phyloP scores from a whole-genome alignment of 2,888 invertebrate genomes.

The Plusia festucae region DNA sequence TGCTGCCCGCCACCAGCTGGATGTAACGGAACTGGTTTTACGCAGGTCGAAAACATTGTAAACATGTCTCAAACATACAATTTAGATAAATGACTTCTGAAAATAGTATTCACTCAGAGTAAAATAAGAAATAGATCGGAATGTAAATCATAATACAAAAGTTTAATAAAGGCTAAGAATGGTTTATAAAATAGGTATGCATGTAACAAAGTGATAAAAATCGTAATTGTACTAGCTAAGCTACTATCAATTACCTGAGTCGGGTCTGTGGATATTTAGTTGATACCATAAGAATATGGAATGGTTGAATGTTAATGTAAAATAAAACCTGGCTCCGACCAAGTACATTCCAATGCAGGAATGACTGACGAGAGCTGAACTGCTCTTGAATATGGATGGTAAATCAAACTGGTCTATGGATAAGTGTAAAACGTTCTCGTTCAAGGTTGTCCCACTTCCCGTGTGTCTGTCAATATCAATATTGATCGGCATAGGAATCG shows the following conservation, averaged over 20 bases:
- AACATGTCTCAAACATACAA: too few relatives aligned
- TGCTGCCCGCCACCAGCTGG: conserved; percentile 24
- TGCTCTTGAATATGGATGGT: neutral
- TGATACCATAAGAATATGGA: neutral
- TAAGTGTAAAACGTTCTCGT: neutral
- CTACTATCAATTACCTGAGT: too few relatives aligned
- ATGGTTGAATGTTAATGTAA: neutral
- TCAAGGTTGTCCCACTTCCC: neutral
- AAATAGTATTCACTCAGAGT: too few relatives aligned
- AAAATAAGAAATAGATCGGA: too few relatives aligned
- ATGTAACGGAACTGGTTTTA: neutral
- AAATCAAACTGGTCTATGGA: neutral
- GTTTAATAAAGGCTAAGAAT: too few relatives aligned
- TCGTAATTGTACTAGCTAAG: too few relatives aligned
- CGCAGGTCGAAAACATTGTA: neutral
- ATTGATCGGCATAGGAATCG: neutral
- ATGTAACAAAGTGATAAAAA: too few relatives aligned
- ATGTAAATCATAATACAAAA: too few relatives aligned
- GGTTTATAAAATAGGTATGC: too few relatives aligned
- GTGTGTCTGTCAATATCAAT: neutral
- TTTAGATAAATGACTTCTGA: too few relatives aligned
- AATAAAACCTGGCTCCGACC: neutral
- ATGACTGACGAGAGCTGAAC: neutral
- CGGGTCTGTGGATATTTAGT: neutral
- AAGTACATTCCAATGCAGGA: neutral